These are phyloP conservation scores for Eulemur rubriventer DNA, from an alignment of 2,797 vertebrate species.

Conservation along the genomic window DNA sequence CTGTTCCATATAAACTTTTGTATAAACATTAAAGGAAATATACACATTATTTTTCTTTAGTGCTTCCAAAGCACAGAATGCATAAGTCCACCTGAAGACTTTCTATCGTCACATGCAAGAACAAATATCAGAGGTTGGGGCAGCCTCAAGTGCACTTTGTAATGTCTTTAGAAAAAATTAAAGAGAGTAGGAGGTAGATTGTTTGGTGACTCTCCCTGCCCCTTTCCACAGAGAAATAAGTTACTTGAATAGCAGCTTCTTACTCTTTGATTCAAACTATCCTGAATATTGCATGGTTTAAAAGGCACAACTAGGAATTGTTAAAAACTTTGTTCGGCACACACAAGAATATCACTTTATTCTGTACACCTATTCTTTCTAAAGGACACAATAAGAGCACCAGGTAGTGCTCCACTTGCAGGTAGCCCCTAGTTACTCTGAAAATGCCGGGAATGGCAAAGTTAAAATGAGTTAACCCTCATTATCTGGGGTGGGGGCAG, in stretches of 20 bases:
- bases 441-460: constrained; percentile 77
- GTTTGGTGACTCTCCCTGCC: constrained; percentile 84
- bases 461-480: constrained; percentile 84
- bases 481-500: constrained; percentile 84
- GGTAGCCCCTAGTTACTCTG: constrained; percentile 78
- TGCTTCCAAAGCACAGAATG: constrained; percentile 89
- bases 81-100: constrained; percentile 88
- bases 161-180: constrained; percentile 89
- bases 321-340: constrained; percentile 49
- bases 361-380: constrained; percentile 67
- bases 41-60: constrained; percentile 89
- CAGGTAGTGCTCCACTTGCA: constrained; percentile 76
- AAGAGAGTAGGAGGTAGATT: constrained; percentile 92
- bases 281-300: constrained; percentile 84
- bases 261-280: constrained; percentile 84
- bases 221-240: constrained; percentile 72
- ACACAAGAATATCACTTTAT: constrained; percentile 52
- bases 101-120: constrained; percentile 87
- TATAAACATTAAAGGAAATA: constrained; percentile 96
- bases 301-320: constrained; percentile 83
- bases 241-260: constrained; percentile 86
- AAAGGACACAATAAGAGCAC: constrained; percentile 76
- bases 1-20: constrained; percentile 96
- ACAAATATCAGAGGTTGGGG: constrained; percentile 85
- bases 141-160: constrained; percentile 88